Percentiles rank a stretch among this genome's conserved stretches.
These are phyloP conservation scores for Apoderus coryli DNA, from an alignment of 2,888 invertebrate genomes.

Conservation along the genomic window DNA sequence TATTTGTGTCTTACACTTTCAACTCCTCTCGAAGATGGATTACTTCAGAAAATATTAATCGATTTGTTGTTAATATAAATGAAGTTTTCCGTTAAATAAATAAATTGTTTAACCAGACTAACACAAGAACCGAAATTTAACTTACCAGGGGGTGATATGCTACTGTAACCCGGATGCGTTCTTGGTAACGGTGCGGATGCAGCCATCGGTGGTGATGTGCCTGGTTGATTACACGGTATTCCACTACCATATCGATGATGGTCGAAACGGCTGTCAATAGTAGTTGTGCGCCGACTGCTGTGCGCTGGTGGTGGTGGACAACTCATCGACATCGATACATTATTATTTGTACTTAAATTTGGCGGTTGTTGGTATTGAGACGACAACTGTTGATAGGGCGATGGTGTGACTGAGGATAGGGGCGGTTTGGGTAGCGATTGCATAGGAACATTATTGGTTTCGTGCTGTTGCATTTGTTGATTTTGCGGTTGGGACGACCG, in stretches of 20 bases:
- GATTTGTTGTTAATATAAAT: too few relatives aligned
- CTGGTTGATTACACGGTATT: conserved; percentile 31
- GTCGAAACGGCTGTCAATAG: too few relatives aligned
- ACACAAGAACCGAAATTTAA: too few relatives aligned
- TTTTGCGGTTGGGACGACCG: conserved; percentile 28
- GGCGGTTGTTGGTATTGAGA: too few relatives aligned
- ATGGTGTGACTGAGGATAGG: conserved; percentile 33
- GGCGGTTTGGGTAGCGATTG: conserved; percentile 42
- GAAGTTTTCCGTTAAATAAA: too few relatives aligned
- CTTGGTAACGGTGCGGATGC: conserved; percentile 31
- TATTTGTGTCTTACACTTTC: too few relatives aligned
- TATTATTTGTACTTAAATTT: too few relatives aligned
- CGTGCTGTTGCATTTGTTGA: conserved; percentile 8
- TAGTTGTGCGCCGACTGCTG: too few relatives aligned
- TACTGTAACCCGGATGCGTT: conserved; percentile 23
- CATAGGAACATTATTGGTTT: conserved; percentile 28
- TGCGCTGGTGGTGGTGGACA: conserved; percentile 1
- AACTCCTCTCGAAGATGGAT: too few relatives aligned
- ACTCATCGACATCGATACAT: too few relatives aligned
- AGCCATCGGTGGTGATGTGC: conserved; percentile 35
- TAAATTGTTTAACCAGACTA: too few relatives aligned
- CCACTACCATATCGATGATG: conserved; percentile 8
- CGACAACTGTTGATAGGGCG: conserved; percentile 33
- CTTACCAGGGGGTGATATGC: conserved; percentile 13
- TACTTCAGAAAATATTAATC: too few relatives aligned